Evolutionary conservation across 30 jellyfish, hydroid and myxozoan genomes (phyloP).

Genomic region (Pelagia noctiluca): DNA sequence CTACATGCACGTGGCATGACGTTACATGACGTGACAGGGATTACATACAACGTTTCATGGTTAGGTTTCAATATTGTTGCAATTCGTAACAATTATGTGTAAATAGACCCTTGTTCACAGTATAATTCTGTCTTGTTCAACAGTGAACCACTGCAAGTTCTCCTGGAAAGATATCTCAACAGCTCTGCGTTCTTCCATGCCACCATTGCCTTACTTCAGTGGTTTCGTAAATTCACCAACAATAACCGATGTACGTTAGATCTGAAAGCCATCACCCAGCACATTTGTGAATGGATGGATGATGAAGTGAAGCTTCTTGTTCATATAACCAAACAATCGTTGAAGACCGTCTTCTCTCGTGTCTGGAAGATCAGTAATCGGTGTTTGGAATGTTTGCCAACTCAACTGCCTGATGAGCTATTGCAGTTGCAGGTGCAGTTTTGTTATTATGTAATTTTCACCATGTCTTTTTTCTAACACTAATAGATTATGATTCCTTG

Average conservation of each 20-base stretch:
- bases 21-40: too few relatives aligned
- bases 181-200: slow-evolving; percentile 59
- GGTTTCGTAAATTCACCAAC: slow-evolving; percentile 30
- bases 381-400: slow-evolving; percentile 3
- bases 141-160: slow-evolving; percentile 43
- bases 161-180: slow-evolving; percentile 36
- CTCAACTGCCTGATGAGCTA: slow-evolving; percentile 33
- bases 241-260: slow-evolving; percentile 18
- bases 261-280: background rate
- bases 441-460: too few relatives aligned
- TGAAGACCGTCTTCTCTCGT: slow-evolving; percentile 21
- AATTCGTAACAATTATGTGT: too few relatives aligned
- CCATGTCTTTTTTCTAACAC: too few relatives aligned
- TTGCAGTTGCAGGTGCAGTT: slow-evolving; percentile 22
- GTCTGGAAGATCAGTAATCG: slow-evolving; percentile 34
- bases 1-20: too few relatives aligned
- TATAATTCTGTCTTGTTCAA: background rate
- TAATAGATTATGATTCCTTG: too few relatives aligned
- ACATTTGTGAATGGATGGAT: slow-evolving; percentile 31
- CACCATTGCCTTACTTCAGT: slow-evolving; percentile 36
- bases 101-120: too few relatives aligned
- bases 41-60: too few relatives aligned
- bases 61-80: too few relatives aligned
- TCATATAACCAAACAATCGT: slow-evolving; percentile 37
- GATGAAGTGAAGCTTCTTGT: slow-evolving; percentile 31